These are phyloP conservation scores for Lepus europaeus DNA, from an alignment of 2,113 vertebrate genomes.

Conservation along the genomic window DNA sequence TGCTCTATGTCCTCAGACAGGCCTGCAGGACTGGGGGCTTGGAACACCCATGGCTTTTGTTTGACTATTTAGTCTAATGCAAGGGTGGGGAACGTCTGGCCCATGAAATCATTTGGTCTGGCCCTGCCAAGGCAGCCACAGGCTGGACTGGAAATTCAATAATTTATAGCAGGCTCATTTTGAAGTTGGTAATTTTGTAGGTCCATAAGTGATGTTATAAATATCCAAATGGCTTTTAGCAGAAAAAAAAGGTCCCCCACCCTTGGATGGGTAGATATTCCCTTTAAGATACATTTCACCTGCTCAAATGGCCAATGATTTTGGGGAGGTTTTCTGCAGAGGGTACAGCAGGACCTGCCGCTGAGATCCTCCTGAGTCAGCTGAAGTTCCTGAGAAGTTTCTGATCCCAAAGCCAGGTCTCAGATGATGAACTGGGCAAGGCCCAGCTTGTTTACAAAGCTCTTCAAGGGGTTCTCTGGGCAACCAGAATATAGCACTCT, in stretches of 20 bases:
- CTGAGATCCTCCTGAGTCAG: background rate
- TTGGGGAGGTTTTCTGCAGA: background rate
- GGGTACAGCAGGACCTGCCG: no score
- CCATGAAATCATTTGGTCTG: no score
- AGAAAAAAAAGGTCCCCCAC: no score
- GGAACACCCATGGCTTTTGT: background rate
- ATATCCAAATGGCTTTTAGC: no score
- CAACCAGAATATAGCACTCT: background rate
- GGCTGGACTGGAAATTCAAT: no score
- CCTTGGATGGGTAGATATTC: background rate
- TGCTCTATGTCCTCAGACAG: background rate
- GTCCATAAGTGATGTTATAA: no score
- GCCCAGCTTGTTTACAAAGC: background rate
- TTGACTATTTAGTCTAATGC: background rate
- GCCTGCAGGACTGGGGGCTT: background rate
- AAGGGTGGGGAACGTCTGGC: no score
- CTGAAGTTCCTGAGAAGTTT: no score
- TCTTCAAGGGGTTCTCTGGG: background rate
- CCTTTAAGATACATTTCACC: background rate
- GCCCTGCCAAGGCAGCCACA: no score
- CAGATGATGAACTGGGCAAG: background rate
- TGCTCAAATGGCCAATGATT: background rate
- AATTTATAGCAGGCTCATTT: no score
- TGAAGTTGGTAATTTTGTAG: no score
- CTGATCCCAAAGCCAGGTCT: background rate